Conservation (phyloP, 2,113 vertebrate genomes). For the Scopus umbretta region DNA sequence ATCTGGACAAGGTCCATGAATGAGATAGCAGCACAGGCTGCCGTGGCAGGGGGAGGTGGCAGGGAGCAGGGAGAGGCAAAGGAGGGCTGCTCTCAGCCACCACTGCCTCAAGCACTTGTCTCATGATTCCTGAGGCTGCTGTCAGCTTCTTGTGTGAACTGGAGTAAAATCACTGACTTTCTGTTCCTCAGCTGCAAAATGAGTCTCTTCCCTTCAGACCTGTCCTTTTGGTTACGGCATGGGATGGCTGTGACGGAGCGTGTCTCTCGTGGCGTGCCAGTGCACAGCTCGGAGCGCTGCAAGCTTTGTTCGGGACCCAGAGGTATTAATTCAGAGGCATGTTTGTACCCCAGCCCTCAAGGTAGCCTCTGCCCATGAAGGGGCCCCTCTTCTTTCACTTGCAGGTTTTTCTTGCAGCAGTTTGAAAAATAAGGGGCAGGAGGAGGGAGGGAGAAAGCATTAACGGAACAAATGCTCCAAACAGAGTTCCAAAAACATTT, state of each 20-base stretch:
- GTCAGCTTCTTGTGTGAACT: neutral
- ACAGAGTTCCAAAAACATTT: conserved; percentile 18
- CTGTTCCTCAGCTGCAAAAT: neutral
- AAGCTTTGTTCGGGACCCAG: rapidly evolving
- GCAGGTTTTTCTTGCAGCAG: neutral
- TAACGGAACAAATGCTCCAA: conserved; percentile 39
- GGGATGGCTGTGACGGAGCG: neutral
- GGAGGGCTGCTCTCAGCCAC: neutral
- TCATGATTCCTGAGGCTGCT: neutral
- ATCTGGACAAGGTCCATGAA: neutral
- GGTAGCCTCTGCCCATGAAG: neutral
- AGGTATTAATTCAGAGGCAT: neutral
- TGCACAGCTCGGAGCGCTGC: rapidly evolving
- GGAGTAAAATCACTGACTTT: neutral
- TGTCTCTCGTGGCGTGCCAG: rapidly evolving
- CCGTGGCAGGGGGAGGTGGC: neutral
- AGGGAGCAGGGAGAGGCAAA: neutral
- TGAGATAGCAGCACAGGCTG: rapidly evolving
- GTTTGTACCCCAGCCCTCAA: neutral
- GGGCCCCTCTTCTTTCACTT: neutral
- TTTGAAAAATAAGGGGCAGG: neutral
- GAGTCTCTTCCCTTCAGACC: neutral
- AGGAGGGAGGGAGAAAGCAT: neutral
- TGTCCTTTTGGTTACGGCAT: neutral
- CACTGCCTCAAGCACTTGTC: neutral